These are phyloP conservation scores for Phaonia tiefii DNA, from an alignment of 2,888 invertebrate species.

Conservation along the genomic window DNA sequence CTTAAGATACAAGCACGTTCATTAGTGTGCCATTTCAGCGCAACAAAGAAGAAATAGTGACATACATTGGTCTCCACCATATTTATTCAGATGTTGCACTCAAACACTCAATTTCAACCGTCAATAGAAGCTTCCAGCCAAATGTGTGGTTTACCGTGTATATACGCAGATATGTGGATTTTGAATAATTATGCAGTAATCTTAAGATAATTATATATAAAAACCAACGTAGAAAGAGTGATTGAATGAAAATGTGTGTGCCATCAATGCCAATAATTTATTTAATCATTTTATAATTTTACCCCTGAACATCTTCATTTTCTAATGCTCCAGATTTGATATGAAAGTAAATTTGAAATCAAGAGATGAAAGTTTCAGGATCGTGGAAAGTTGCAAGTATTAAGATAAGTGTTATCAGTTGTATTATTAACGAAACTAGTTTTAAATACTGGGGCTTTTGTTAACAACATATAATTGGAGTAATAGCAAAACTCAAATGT, in stretches of 20 bases:
- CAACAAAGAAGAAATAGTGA: slow-evolving; percentile 31
- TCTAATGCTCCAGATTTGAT: slow-evolving; percentile 3
- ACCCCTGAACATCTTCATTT: neutral
- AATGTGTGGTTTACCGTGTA: neutral
- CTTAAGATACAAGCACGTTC: slow-evolving; percentile 2
- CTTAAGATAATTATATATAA: slow-evolving; percentile 12
- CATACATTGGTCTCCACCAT: slow-evolving; percentile 44
- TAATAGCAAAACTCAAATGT: too few species aligned
- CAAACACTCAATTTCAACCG: neutral
- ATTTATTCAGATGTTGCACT: slow-evolving; percentile 39
- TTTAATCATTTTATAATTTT: neutral
- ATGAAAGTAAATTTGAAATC: slow-evolving; percentile 23
- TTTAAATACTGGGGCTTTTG: too few species aligned
- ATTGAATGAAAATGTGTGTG: neutral
- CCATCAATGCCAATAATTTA: neutral
- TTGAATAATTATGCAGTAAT: slow-evolving; percentile 9
- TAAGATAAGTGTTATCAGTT: too few species aligned
- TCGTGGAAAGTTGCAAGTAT: neutral
- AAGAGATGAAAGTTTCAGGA: neutral
- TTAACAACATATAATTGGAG: too few species aligned
- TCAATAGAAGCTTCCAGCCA: slow-evolving; percentile 4
- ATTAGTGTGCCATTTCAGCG: neutral
- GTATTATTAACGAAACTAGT: too few species aligned
- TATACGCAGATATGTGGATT: neutral
- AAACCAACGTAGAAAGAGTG: slow-evolving; percentile 5